A percentile compares a stretch with the other conserved stretches of the same genome.
Conservation (phyloP, 2,113 vertebrate species). For the Planiliza haematocheilus region DNA sequence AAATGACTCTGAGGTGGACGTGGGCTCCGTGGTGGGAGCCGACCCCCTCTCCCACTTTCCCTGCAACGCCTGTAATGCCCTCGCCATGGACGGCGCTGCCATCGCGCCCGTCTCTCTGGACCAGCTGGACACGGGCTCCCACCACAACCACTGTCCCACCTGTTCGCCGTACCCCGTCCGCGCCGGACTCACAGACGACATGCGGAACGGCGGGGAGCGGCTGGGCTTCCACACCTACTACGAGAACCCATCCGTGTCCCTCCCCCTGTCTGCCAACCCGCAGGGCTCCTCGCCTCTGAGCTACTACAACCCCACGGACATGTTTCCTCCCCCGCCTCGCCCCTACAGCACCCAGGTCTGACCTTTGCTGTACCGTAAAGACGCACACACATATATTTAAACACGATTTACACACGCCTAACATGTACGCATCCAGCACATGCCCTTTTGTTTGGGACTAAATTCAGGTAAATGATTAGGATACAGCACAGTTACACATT, state of each 20-base stretch:
- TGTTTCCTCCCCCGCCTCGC: conserved; percentile 85
- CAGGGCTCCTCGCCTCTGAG: conserved; percentile 85
- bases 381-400: conserved; percentile 1
- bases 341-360: conserved; percentile 94
- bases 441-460: conserved; percentile 13
- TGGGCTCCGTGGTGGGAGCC: conserved; percentile 73
- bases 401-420: neutral
- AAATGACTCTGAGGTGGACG: conserved; percentile 87
- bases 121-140: conserved; percentile 73
- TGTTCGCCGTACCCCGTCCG: conserved; percentile 89
- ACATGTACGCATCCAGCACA: neutral
- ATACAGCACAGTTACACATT: conserved; percentile 43
- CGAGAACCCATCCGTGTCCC: conserved; percentile 85
- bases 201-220: conserved; percentile 91
- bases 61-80: conserved; percentile 91
- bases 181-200: conserved; percentile 82
- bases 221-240: conserved; percentile 87
- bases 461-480: conserved; percentile 27
- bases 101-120: conserved; percentile 78
- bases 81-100: conserved; percentile 83
- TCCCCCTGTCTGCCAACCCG: conserved; percentile 79
- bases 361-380: conserved; percentile 55
- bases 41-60: conserved; percentile 83
- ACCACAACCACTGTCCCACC: conserved; percentile 82
- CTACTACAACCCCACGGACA: conserved; percentile 79